Evolutionary conservation across 2,113 vertebrate species (phyloP).

Genomic region (Acrocephalus kingi): DNA sequence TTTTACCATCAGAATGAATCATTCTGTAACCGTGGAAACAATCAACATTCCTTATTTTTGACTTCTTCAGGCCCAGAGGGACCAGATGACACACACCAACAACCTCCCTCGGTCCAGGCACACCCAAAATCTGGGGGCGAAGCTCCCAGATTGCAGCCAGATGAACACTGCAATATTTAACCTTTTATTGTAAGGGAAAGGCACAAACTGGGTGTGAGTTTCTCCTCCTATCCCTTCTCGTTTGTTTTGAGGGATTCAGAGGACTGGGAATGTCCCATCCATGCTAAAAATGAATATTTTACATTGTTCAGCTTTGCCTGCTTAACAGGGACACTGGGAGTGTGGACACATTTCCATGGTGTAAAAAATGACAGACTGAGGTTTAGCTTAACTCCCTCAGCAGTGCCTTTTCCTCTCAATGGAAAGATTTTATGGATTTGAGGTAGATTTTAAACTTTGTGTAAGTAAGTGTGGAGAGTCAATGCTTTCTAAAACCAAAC

Average conservation of each 20-base stretch:
- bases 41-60: slow-evolving; percentile 14
- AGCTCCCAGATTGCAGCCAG: not conserved
- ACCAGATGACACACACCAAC: not conserved
- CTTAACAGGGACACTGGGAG: not conserved
- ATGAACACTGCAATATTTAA: not conserved
- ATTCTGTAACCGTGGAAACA: not conserved
- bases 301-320: rapidly evolving
- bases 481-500: rapidly evolving
- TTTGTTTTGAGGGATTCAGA: not conserved
- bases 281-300: rapidly evolving
- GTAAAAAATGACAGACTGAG: rapidly evolving
- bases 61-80: not conserved
- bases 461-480: not conserved
- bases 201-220: not conserved
- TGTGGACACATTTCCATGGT: rapidly evolving
- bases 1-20: slow-evolving; percentile 22
- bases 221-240: not conserved
- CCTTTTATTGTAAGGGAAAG: not conserved
- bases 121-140: slow-evolving; percentile 18
- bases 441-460: not conserved
- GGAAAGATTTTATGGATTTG: not conserved
- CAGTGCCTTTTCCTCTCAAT: rapidly evolving
- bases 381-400: not conserved
- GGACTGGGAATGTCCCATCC: not conserved
- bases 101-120: not conserved